Conservation (phyloP, 2,797 vertebrate genomes). For the Clarias pachynema region DNA sequence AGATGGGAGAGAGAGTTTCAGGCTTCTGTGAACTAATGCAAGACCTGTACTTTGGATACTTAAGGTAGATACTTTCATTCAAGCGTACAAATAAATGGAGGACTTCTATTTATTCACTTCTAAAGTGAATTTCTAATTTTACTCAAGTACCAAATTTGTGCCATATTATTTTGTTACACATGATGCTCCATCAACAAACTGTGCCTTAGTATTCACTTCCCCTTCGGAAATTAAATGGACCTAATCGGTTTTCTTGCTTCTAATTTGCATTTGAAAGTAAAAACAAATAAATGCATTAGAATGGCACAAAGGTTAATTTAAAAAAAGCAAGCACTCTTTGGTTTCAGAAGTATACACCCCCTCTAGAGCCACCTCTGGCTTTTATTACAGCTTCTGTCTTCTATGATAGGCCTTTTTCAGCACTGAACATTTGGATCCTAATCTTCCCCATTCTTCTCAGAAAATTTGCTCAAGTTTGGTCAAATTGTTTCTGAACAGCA, state of each 20-base stretch:
- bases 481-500: background rate
- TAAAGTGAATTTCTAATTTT: no score
- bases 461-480: background rate
- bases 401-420: no score
- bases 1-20: no score
- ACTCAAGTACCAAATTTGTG: no score
- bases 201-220: background rate
- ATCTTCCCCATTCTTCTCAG: background rate
- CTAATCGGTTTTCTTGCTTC: background rate
- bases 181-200: background rate
- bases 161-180: background rate
- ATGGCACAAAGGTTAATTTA: background rate
- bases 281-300: background rate
- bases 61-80: no score
- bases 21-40: no score
- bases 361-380: background rate
- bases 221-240: background rate
- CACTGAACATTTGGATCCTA: background rate
- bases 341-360: background rate
- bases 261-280: background rate
- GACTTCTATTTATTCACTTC: no score
- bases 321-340: background rate
- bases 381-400: background rate
- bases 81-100: no score
- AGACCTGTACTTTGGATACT: no score